Evolutionary conservation across 2,888 invertebrate genomes (phyloP), one percentile per base, ranked within the genome.

Genomic region (Lingula anatina): DNA sequence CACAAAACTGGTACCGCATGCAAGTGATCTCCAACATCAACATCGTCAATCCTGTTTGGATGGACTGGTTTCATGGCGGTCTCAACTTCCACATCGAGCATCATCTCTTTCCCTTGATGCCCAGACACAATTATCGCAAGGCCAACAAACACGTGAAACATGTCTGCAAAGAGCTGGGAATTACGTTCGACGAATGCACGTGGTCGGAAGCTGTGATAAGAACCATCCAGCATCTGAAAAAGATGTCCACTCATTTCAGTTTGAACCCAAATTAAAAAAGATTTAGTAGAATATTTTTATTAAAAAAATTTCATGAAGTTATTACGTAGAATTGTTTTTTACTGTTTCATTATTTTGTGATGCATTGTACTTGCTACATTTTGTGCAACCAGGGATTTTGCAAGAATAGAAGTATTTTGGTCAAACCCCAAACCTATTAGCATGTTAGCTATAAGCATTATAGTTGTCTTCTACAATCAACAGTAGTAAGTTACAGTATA

Each of bases 21-120:
- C 51, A 51, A 25, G 40, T 51, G 9, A 39, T 46, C 21, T 40
- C 37, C 28, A 52, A 52, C 53, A 52, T 52, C n/a, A 53, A 52
- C 44, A 51, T 52, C 15, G 39, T 28, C 15, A 52, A 51, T 27
- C 52, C 52, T 3, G 40, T 46, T 15, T 52, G 52, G 52, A 5
- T 52, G 23, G 52, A 52, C 46, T 52, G 52, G 52, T 52, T 52
- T 35, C 51, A 52, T 40, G 52, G 52, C 12, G 52, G 52, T 7
- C 41, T 52, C 18, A 52, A 52, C 40, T 49, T 53, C 21, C 52
- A 52, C 39, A 24, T 52, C n/a, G 52, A 54, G 28, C 52, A 52
- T 37, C 52, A 52, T 41, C 24, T 52, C 23, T 52, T 43, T 26
- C 52, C 52, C 24, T 35, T 28, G n/a, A 52, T 52, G 51, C 50